Evolutionary conservation across 2,888 invertebrate genomes (phyloP), one percentile per base, ranked within the genome.

Genomic region (Ennomos erosarius): DNA sequence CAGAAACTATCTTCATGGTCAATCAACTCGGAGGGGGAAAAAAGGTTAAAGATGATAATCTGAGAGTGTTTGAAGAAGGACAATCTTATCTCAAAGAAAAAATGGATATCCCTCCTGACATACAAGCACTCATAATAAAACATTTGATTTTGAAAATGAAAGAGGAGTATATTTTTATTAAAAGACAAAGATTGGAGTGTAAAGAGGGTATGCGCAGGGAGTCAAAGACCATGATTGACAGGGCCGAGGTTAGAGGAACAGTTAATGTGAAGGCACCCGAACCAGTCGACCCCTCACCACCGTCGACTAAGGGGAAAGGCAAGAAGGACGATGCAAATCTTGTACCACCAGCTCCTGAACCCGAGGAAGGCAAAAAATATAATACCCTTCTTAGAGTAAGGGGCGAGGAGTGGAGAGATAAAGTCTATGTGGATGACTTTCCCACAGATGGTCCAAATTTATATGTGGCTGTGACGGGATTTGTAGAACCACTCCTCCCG

Each of bases 371-470:
- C 1, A 91, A 90, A 61, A 93, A 93, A 69, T 87, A 87, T 64
- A 92, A 89, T 65, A 93, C 93, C 5, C 76, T 73, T 34, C 82
- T 93, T 10, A 84, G 93, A 67, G 84, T 87, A 1, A 83, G 93
- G 43, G 93, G 92, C 10, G 93, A 94, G 74, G 93, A 93, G 73
- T 93, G 93, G 93, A 85, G 90, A 68, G 93, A 93, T 68, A 89
- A 87, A 71, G 81, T 88, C 1, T 93, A 92, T 65, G 83, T 93
- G 3, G 93, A 93, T 55, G 94, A 94, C 64, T 93, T 84, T 62
- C 93, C 94, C 0, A 64, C 70, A 10, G 87, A 93, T 59, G 94
- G 94, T 1, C 93, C 94, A 0, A 87, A 93, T 65, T 71, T 94
- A 11, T 94, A 93, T 63, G 79, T 94, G 9, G 88, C 93, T 35